Evolutionary conservation across 2,113 vertebrate genomes (phyloP).

Genomic region (Phoenicopterus ruber): DNA sequence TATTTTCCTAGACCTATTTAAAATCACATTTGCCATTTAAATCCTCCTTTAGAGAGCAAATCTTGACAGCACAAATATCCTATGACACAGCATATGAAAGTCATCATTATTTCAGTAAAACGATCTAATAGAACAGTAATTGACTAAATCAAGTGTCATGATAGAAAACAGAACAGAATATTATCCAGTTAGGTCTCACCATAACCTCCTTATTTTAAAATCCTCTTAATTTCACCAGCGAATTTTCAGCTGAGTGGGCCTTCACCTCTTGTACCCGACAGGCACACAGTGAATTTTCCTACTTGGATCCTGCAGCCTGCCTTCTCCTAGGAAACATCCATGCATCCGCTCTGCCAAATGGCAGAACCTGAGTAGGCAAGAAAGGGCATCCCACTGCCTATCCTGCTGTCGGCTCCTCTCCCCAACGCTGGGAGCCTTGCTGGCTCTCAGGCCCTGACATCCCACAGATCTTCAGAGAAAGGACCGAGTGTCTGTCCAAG

Average conservation of each 20-base stretch:
- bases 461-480: background rate
- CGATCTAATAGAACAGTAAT: background rate
- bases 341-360: background rate
- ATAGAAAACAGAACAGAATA: background rate
- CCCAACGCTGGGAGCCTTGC: fast-evolving
- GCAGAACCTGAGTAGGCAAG: background rate
- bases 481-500: background rate
- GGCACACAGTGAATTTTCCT: background rate
- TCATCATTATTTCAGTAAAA: background rate
- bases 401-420: background rate
- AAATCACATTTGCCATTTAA: background rate
- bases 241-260: background rate
- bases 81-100: background rate
- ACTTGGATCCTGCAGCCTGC: background rate
- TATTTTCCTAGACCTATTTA: background rate
- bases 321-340: background rate
- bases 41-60: background rate
- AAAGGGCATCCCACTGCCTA: background rate
- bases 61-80: background rate
- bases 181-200: background rate
- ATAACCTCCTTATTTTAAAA: background rate
- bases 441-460: background rate
- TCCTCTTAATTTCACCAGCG: background rate
- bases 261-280: background rate
- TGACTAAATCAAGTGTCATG: background rate